Evolutionary conservation across 2,888 invertebrate species (phyloP), one percentile per base, ranked within the genome.

Genomic region (Terebella lapidaria): DNA sequence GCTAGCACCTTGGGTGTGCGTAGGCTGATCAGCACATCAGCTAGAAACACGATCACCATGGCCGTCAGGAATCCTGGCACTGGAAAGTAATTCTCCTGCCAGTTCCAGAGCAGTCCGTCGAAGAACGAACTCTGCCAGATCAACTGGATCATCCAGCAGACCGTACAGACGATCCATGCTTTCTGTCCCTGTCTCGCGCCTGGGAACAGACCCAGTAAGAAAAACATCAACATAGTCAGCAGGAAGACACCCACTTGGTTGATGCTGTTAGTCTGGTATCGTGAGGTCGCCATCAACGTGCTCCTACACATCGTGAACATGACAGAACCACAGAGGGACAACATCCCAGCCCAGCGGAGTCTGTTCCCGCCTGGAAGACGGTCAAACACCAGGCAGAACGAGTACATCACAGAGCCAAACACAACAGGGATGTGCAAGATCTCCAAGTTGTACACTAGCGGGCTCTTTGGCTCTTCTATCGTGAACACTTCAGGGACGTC

Each of bases 341-440:
- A 28, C n/a, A 58, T 56, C 15, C 51, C 15, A 2, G 61, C 46
- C n/a, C 60, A 57, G 3, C 46, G 25, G 18, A 61, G 26, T 24
- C 28, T 56, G 22, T 22, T 30, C 1, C 28, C 25, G 3, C 57
- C 54, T n/a, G 67, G 67, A 47, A 58, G 54, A 27, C 56, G 47
- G 18, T 59, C 55, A 35, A 66, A 64, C 28, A 62, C 58, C 10
- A 66, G 53, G 51, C 62, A 64, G 42, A 63, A 60, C 20, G 64
- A 55, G 47, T 60, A 60, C 54, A 64, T 56, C 22, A 62, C 25
- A 18, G 60, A 29, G n/a, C 63, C 64, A 4, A 26, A 18, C 2
- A 61, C 56, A 24, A 67, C 67, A 18, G 65, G 67, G 28, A 64
- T 54, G 45, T 67, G 64, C 22, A 66, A 56, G 46, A 66, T 52